Evolutionary conservation across 1,140 invertebrate genomes (phyloP).

Genomic region (Plutomurus gul): DNA sequence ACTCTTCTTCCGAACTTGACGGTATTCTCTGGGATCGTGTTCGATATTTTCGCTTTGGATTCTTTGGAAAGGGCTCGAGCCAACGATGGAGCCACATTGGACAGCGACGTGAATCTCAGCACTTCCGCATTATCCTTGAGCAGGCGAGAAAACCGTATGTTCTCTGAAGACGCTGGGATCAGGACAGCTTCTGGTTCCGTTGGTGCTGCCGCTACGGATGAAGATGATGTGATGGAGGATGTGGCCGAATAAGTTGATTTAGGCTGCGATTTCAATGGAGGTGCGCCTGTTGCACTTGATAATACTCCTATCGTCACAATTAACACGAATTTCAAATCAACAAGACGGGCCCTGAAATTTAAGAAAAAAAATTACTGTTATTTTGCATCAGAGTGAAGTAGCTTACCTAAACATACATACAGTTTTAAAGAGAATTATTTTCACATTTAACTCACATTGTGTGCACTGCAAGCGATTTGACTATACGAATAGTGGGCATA

Average conservation of each 20-base stretch:
- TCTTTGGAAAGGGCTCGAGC: not conserved
- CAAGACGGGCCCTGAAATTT: not conserved
- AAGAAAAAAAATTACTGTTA: not conserved
- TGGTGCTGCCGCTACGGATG: not conserved
- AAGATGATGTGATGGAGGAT: not conserved
- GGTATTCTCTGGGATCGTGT: not conserved
- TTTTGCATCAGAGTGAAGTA: too few species aligned
- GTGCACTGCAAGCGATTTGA: too few species aligned
- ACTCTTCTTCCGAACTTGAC: slow-evolving; percentile 32
- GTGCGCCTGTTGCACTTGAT: not conserved
- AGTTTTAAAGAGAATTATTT: too few species aligned
- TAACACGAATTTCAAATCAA: not conserved
- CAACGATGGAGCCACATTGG: slow-evolving; percentile 41
- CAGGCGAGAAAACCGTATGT: slow-evolving; percentile 50
- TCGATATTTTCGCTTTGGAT: not conserved
- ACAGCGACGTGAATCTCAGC: slow-evolving; percentile 51
- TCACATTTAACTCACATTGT: too few species aligned
- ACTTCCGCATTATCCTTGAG: slow-evolving; percentile 45
- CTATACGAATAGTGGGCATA: not conserved
- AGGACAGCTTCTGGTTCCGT: too few species aligned
- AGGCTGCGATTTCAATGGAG: not conserved
- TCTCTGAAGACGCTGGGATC: slow-evolving; percentile 6
- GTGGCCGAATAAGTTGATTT: not conserved
- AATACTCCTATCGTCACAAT: slow-evolving; percentile 13
- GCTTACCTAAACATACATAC: too few species aligned